Conservation (phyloP, 2,113 vertebrate species). For the Recurvirostra avosetta region DNA sequence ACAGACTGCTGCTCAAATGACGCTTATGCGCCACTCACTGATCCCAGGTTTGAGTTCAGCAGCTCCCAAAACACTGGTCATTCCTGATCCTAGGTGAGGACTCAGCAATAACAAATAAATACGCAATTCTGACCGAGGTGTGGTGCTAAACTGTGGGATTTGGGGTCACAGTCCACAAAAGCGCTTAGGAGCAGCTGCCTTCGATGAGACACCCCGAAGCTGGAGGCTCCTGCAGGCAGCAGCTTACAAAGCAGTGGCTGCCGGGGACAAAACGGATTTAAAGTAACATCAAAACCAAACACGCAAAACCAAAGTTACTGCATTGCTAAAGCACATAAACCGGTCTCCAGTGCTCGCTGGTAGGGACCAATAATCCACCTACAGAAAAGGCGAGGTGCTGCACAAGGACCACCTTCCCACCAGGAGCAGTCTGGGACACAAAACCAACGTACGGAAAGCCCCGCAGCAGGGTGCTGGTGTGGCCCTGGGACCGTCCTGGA, state of each 20-base stretch:
- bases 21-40: not conserved
- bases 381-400: not conserved
- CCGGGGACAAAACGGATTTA: not conserved
- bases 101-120: not conserved
- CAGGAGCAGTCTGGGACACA: not conserved
- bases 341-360: not conserved
- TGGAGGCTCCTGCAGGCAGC: not conserved
- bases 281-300: not conserved
- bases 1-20: accelerated
- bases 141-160: accelerated
- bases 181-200: not conserved
- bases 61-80: not conserved
- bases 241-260: not conserved
- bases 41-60: accelerated
- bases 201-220: accelerated
- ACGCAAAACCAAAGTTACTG: not conserved
- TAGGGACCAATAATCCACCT: not conserved
- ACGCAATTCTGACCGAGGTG: accelerated
- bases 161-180: not conserved
- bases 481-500: not conserved
- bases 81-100: not conserved
- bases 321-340: not conserved
- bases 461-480: not conserved
- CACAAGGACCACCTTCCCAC: not conserved
- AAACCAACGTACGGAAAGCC: accelerated